Evolutionary conservation across 2,797 vertebrate species (phyloP), one percentile per base, ranked within the genome.

Genomic region (Enteromius paludinosus): DNA sequence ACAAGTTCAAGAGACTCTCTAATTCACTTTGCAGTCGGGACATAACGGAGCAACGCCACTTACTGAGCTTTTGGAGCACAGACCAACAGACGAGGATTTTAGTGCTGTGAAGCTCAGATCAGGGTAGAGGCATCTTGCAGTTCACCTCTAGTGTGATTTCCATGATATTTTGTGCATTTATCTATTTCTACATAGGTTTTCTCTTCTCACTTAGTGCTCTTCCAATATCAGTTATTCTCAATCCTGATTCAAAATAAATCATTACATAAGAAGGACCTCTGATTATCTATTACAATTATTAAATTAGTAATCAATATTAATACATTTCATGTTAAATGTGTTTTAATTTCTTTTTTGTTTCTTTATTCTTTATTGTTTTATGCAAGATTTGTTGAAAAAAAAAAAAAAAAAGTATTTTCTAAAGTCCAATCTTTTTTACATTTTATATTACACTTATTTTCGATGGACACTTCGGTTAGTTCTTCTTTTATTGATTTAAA

Each of bases 1-100:
- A 75, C 82, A 79, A 88, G 90, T 91, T 91, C 88, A 91, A 91
- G 90, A 90, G 89, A 90, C 88, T 85, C 86, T 89, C 82, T 84
- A 83, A 85, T 87, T 84, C 86, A 89, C 87, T 90, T 88, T 83
- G 82, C 79, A 80, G 79, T 43, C 80, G 70, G 83, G 83, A 87
- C 83, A 77, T 79, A 86, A 83, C 84, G 41, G 72, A 84, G 84
- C 82, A 66, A 75, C 14, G 70, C 81, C 71, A 83, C 83, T 88
- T 83, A 83, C 25, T 70, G 62, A 78, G 81, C 62, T 81, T 85
- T 78, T 85, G 68, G 74, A 79, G 77, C 38, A 82, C 82, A 76
- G 85, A 71, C 30, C 49, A 33, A 47, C 52, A 14, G 68, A 30
- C 23, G 0, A 38, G 77, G 76, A 79, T 56, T 83, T 84, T 64